Evolutionary conservation across 92 coral and sea anemone genomes (phyloP).

Genomic region (Parazoanthus atlanticus): DNA sequence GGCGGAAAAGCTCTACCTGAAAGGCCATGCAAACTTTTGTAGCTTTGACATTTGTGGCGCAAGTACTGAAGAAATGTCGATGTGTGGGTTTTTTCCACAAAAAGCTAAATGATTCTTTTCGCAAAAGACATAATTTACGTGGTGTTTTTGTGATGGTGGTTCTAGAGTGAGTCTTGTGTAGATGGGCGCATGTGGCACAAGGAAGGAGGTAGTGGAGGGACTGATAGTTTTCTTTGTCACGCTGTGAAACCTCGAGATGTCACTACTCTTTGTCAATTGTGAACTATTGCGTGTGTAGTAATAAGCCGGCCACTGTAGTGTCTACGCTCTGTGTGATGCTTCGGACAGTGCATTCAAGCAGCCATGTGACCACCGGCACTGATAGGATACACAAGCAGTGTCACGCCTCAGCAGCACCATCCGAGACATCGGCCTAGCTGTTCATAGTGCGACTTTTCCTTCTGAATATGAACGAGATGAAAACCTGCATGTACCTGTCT

Average conservation of each 20-base stretch:
- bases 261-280: background rate
- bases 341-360: background rate
- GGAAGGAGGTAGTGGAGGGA: background rate
- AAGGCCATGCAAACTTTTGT: conserved; percentile 31
- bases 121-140: background rate
- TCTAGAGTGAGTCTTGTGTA: background rate
- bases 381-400: background rate
- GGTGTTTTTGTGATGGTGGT: too few species aligned
- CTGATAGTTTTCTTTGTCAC: background rate
- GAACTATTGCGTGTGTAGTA: background rate
- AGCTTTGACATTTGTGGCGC: background rate
- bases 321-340: conserved; percentile 10
- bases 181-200: background rate
- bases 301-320: background rate
- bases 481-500: background rate
- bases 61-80: background rate
- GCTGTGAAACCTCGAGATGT: too few species aligned
- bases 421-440: conserved; percentile 5
- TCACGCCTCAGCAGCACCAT: background rate
- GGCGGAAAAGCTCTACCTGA: conserved; percentile 44
- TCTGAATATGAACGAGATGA: background rate
- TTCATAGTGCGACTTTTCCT: background rate
- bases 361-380: background rate
- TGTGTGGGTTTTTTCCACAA: background rate
- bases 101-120: background rate